Base-by-base conservation (phyloP, 2,888 invertebrate species). In the Cabera pusaria region DNA sequence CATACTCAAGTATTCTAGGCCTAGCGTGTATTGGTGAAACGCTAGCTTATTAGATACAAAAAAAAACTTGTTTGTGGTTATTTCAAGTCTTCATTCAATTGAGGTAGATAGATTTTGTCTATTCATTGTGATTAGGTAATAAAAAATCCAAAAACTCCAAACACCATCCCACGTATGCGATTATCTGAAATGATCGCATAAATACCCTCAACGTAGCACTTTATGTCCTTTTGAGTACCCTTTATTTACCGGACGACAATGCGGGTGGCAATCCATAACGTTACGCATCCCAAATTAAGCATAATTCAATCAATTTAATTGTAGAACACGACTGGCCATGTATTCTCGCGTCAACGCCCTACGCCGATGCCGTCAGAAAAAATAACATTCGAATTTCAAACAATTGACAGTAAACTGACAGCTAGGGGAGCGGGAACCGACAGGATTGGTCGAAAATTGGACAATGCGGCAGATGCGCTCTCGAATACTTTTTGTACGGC, bases 301-400 rank as follows among this genome's bases (percentile, higher is more conserved):
- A 64, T 85, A 84, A 87, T 88, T 86, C 85, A 86, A 87, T 86
- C 83, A 86, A 72, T 74, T 76, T 82, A 83, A 84, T 85, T 87
- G 86, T 86, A 72, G 56, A 72, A 83, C 78, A 80, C 66, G 70
- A 66, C 77, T 71, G 75, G 70, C 77, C 74, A 75, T 83, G 77
- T 82, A 77, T 72, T 55, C 58, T 48, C 59, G 65, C 82, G 85
- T 85, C 82, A 81, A 85, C 86, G 87, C 86, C 86, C 86, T 78
- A 65, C 56, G 54, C 49, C 8, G 54, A 54, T 43, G 43, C 56
- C 49, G 49, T 43, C 45, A 70, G 77, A 82, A 80, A 81, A 76
- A 79, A 77, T 69, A 75, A 75, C 74, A 78, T 74, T 72, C 73
- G 66, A 74, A 79, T 72, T 72, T 71, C 68, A 64, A 72, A 76